Evolutionary conservation across 1,140 invertebrate genomes (phyloP).

Genomic region (Drosophila ohnishii): DNA sequence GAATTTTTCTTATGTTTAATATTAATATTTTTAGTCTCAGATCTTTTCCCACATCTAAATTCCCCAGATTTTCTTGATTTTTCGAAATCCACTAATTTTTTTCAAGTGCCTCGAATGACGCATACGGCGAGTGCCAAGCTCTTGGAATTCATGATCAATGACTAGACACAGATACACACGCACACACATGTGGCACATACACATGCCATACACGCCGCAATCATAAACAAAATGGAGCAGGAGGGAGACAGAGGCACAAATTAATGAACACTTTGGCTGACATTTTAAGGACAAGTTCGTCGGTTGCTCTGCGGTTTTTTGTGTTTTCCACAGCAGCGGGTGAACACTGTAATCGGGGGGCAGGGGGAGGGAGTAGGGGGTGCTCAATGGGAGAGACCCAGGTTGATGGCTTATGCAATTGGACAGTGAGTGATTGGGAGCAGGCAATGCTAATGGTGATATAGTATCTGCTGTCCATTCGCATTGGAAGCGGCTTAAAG

Average conservation of each 20-base stretch:
- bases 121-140: conserved; percentile 74
- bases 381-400: conserved; percentile 14
- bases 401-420: conserved; percentile 66
- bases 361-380: background rate
- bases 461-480: conserved; percentile 33
- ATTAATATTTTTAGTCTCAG: background rate
- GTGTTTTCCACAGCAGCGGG: conserved; percentile 8
- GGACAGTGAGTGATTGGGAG: conserved; percentile 71
- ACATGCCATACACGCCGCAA: conserved; percentile 42
- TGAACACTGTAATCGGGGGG: background rate
- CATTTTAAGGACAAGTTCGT: conserved; percentile 81
- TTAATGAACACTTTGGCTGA: conserved; percentile 80
- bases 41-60: rapidly evolving
- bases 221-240: conserved; percentile 56
- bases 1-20: background rate
- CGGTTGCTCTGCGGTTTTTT: conserved; percentile 41
- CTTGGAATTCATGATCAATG: conserved; percentile 81
- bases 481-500: conserved; percentile 48
- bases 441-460: conserved; percentile 50
- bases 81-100: background rate
- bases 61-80: background rate
- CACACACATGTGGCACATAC: background rate
- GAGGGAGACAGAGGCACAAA: conserved; percentile 58
- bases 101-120: conserved; percentile 50
- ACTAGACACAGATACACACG: conserved; percentile 64